phyloP scores from a whole-genome alignment of 1,140 invertebrate genomes.

The Trachymyrmex cornetzi region DNA sequence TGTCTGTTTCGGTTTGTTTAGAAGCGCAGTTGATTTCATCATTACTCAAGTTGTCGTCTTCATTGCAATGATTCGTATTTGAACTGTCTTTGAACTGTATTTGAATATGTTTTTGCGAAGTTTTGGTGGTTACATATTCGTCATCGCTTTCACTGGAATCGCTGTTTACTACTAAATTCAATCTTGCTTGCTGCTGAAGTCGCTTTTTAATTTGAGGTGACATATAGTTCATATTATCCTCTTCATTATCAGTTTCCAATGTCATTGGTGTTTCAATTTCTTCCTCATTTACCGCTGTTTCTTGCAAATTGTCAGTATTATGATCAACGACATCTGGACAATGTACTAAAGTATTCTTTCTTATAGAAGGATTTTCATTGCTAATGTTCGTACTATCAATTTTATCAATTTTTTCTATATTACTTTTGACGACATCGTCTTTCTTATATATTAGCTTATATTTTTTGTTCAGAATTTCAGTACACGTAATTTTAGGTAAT shows the following conservation, averaged over 20 bases:
- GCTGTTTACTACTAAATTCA: conserved; percentile 7
- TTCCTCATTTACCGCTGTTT: not conserved
- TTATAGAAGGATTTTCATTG: not conserved
- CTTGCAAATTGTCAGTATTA: not conserved
- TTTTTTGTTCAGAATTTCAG: not conserved
- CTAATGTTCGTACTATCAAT: not conserved
- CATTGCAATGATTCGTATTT: not conserved
- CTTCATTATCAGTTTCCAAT: conserved; percentile 8
- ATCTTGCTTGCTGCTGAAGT: conserved; percentile 19
- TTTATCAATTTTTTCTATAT: not conserved
- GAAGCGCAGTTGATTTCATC: not conserved
- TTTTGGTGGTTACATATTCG: not conserved
- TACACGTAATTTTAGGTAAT: conserved; percentile 22
- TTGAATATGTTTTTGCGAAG: not conserved
- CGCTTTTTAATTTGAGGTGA: conserved; percentile 23
- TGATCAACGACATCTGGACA: not conserved
- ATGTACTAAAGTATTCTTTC: not conserved
- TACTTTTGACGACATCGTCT: not conserved
- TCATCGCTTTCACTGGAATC: conserved; percentile 23
- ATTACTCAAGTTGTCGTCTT: not conserved
- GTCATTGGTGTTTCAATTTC: not conserved
- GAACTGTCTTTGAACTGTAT: no score
- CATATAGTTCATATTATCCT: not conserved
- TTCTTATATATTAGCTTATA: conserved; percentile 17
- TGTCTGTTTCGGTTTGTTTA: not conserved